Base-by-base conservation (phyloP, 2,888 invertebrate genomes). In the Acanthosepion esculentum region DNA sequence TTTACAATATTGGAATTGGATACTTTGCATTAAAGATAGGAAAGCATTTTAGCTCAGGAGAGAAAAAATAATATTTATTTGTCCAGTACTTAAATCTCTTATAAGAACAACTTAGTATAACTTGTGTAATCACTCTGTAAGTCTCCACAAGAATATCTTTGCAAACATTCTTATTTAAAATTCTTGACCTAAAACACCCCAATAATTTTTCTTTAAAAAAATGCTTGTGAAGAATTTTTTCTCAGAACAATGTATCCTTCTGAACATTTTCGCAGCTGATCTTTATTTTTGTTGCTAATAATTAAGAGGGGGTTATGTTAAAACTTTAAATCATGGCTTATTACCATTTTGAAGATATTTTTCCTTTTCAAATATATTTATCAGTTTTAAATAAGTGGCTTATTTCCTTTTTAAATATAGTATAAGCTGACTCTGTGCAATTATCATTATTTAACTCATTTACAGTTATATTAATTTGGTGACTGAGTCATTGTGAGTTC, bases 1-100 rank as follows among this genome's bases (percentile, higher is more conserved):
- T 78, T 78, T 78, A 78, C 29, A n/a, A 78, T 78, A 78, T 78
- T 78, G 78, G 78, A 78, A 78, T 29, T 78, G 78, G 78, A 78
- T 78, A 78, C n/a, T 78, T 10, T 78, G 29, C 78, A 78, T 78
- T 29, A 78, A 78, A 29, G 78, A 78, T 29, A 78, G 5, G 12
- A 29, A 6, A 29, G 26, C 29, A 78, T 78, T 78, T 78, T 23
- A 29, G 78, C n/a, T 29, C 8, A 78, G 29, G 26, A 78, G n/a
- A 78, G n/a, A 8, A 5, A 29, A 26, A 78, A 29, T n/a, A 8
- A 78, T n/a, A 78, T 78, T 78, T 64, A 64, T 64, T 64, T 78
- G 78, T 78, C 29, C 78, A 78, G 78, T 15, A 18, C 20, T 55
- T 55, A 4, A 78, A 78, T 29, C 78, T 78, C 29, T 78, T 78